These are phyloP conservation scores for Gnathonemus longibarbis DNA, from an alignment of 2,113 vertebrate genomes.

Conservation along the genomic window DNA sequence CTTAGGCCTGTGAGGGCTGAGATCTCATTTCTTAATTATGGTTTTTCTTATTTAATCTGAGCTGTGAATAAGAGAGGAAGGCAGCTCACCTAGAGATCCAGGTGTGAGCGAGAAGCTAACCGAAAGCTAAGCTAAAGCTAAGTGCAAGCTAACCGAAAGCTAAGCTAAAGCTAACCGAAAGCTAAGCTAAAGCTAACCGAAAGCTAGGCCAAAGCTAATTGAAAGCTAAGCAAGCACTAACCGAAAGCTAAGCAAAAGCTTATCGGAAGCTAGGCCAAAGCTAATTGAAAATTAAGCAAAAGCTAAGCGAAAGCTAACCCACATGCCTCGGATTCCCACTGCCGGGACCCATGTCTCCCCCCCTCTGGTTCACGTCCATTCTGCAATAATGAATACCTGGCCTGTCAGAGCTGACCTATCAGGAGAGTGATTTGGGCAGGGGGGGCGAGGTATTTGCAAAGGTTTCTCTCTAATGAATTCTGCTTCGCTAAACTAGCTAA, in stretches of 20 bases:
- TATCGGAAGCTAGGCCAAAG: too few relatives aligned
- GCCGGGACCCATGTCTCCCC: not conserved
- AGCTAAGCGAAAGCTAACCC: not conserved
- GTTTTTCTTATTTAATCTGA: not conserved
- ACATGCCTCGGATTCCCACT: not conserved
- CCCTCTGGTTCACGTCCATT: not conserved
- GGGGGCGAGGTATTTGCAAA: not conserved
- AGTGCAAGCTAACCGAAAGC: not conserved
- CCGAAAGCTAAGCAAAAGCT: not conserved
- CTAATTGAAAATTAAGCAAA: too few relatives aligned
- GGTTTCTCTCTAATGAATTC: conserved; percentile 10
- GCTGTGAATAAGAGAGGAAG: not conserved
- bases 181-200: too few relatives aligned
- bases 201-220: not conserved
- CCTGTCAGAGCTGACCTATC: conserved; percentile 2
- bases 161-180: not conserved
- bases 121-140: not conserved
- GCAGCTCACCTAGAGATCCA: not conserved
- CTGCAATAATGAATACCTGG: not conserved
- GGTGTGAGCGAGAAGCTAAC: not conserved
- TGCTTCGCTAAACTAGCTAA: not conserved
- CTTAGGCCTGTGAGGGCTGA: not conserved
- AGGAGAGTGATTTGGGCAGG: not conserved
- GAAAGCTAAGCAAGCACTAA: not conserved
- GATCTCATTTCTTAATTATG: conserved; percentile 4